Evolutionary conservation across 2,113 vertebrate species (phyloP), one percentile per base, ranked within the genome.

Genomic region (Micromys minutus): DNA sequence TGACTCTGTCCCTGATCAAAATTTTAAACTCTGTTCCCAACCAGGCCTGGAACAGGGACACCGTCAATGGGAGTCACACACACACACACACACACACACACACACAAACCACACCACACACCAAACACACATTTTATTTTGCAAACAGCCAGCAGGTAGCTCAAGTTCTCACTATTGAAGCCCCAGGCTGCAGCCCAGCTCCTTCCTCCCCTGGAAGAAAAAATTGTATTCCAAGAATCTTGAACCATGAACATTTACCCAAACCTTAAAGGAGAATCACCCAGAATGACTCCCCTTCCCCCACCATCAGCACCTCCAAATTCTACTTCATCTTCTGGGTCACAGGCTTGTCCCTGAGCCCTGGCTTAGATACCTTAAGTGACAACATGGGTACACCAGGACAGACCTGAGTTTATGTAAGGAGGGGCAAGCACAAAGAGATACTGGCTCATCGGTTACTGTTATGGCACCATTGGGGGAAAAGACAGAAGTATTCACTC

Each of bases 1-100:
- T 65, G 7, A 55, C 81, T 57, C 76, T 81, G 39, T 31, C 47
- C 57, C 91, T 13, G 74, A 94, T 94, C 61, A 24, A 63, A 89
- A 92, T 95, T 96, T 95, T 0, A 3, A 89, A 79, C 89, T 75
- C 75, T 29, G 3, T 87, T 91, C 79, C 77, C 91, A 87, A 69
- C 36, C 42, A 83, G 90, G 74, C 79, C 87, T 0, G 1, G 45
- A 85, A 84, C 85, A 36, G 21, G 67, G 69, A 79, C 36, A 0
- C 7, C 7, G 69, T 12, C 52, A 47, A 31, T n/a, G 55, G 65
- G 67, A 76, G 24, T 21, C 80, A 83, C n/a, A n/a, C n/a, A n/a
- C n/a, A n/a, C n/a, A n/a, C n/a, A n/a, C n/a, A n/a, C n/a, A n/a
- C n/a, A n/a, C n/a, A n/a, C n/a, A n/a, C n/a, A n/a, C n/a, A n/a